Conservation (phyloP, 2,113 vertebrate genomes). For the Willisornis vidua region DNA sequence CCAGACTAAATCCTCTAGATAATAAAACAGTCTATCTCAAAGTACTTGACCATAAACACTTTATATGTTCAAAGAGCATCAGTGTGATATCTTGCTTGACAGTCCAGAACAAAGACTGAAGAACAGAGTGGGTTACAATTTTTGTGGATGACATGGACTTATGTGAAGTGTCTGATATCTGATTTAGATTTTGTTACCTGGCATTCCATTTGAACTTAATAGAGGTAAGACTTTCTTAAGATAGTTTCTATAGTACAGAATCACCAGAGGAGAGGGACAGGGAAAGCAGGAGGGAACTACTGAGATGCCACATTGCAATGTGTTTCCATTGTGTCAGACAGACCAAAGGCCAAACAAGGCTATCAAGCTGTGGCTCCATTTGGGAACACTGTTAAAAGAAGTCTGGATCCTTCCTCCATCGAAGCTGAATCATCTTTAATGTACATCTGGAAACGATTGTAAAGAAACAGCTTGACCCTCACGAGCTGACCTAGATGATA, state of each 20-base stretch:
- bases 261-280: background rate
- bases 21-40: background rate
- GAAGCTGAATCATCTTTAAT: background rate
- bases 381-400: background rate
- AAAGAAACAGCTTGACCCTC: slow-evolving; percentile 17
- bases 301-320: background rate
- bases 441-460: background rate
- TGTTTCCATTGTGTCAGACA: background rate
- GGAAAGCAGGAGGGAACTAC: background rate
- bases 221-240: background rate
- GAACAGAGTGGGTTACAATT: background rate
- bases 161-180: background rate
- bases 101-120: background rate
- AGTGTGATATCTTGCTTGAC: background rate
- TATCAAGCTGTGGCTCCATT: background rate
- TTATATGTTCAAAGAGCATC: slow-evolving; percentile 46
- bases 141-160: background rate
- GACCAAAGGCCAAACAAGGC: background rate
- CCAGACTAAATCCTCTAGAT: slow-evolving; percentile 23
- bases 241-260: background rate
- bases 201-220: background rate
- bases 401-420: background rate
- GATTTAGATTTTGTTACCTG: background rate
- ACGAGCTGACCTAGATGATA: background rate
- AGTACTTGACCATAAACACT: slow-evolving; percentile 34